Evolutionary conservation across 1,140 invertebrate genomes (phyloP).

Genomic region (Papilio glaucus): DNA sequence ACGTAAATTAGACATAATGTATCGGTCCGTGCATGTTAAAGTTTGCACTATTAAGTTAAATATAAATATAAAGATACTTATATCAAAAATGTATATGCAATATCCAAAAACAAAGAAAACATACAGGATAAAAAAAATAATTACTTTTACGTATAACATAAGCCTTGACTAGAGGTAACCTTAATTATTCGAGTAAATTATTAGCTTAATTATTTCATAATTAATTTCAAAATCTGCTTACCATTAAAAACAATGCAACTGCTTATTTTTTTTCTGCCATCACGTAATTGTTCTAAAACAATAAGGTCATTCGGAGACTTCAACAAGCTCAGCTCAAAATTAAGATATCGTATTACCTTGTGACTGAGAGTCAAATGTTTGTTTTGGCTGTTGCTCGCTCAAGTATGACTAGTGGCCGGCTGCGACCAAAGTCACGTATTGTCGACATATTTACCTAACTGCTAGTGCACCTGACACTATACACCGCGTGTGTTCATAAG

Average conservation of each 20-base stretch:
- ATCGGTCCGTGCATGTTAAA: too few relatives aligned
- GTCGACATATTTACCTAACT: constrained; percentile 35
- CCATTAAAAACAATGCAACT: constrained; percentile 10
- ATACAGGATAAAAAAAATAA: too few relatives aligned
- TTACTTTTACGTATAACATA: too few relatives aligned
- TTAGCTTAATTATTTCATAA: background rate
- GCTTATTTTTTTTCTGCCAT: background rate
- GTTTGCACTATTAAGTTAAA: too few relatives aligned
- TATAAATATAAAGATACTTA: too few relatives aligned
- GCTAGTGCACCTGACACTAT: too few relatives aligned
- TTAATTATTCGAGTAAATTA: too few relatives aligned
- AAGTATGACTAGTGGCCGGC: constrained; percentile 52
- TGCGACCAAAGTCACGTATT: constrained; percentile 49
- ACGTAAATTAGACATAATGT: too few relatives aligned
- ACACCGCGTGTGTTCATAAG: too few relatives aligned
- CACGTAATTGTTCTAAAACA: constrained; percentile 48
- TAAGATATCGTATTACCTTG: constrained; percentile 56
- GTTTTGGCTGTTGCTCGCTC: constrained; percentile 57
- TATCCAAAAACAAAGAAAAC: too few relatives aligned
- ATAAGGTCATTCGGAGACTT: constrained; percentile 42
- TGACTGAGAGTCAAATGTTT: constrained; percentile 47
- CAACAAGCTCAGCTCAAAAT: constrained; percentile 45
- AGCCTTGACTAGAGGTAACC: too few relatives aligned
- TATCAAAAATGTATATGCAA: too few relatives aligned
- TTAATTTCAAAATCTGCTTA: background rate